A percentile compares a stretch with the other conserved stretches of the same genome.
These are phyloP conservation scores for Cantharis lateralis DNA, from an alignment of 2,888 invertebrate species.

Conservation along the genomic window DNA sequence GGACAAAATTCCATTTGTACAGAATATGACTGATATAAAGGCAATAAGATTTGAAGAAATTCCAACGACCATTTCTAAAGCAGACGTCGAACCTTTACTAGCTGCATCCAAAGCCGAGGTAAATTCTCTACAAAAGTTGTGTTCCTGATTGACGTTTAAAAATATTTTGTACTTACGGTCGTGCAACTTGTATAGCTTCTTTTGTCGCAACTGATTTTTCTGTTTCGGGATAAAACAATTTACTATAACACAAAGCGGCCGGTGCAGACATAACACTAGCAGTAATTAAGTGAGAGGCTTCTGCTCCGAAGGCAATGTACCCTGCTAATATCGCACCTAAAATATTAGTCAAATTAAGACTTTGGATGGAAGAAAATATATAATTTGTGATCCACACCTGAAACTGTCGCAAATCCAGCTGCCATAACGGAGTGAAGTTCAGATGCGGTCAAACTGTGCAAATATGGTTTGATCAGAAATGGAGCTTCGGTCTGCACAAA, in stretches of 20 bases:
- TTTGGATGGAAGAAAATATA: too few relatives aligned
- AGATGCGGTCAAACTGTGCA: constrained; percentile 82
- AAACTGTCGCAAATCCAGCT: constrained; percentile 94
- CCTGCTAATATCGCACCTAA: constrained; percentile 87
- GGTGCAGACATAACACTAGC: constrained; percentile 97
- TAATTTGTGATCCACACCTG: constrained; percentile 61
- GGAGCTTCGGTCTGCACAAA: constrained; percentile 83
- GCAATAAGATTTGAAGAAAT: constrained; percentile 92
- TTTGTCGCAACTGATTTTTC: constrained; percentile 76
- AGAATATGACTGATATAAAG: constrained; percentile 85
- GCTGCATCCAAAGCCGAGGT: constrained; percentile 89
- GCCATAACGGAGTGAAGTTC: constrained; percentile 94
- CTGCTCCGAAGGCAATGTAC: constrained; percentile 88
- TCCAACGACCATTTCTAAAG: constrained; percentile 79
- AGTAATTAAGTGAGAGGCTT: constrained; percentile 85
- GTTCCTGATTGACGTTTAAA: background rate
- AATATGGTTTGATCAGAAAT: constrained; percentile 84
- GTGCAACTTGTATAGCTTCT: constrained; percentile 73
- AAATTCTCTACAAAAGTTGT: constrained; percentile 67
- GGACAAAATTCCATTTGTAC: constrained; percentile 77
- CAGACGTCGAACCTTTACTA: constrained; percentile 83
- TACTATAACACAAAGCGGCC: constrained; percentile 86
- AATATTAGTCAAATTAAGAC: too few relatives aligned
- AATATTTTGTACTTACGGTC: constrained; percentile 63
- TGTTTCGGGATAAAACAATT: constrained; percentile 91